phyloP scores from a whole-genome alignment of 23 tunicate species.

The Phallusia fumigata region DNA sequence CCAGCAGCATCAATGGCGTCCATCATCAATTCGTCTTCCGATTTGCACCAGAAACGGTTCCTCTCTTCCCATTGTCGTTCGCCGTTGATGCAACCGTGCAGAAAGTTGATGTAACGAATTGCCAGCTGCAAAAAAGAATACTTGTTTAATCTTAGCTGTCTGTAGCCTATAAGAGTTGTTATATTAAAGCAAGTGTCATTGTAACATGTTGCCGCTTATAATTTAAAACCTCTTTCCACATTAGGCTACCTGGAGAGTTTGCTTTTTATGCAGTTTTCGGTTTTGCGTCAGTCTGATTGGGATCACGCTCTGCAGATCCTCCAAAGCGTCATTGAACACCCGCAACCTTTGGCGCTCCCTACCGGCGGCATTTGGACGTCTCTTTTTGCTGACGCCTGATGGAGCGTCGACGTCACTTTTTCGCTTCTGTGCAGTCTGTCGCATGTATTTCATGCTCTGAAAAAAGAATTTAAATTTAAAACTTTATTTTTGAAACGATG shows the following conservation, averaged over 20 bases:
- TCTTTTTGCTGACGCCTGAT: not conserved
- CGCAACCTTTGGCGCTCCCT: conserved; percentile 27
- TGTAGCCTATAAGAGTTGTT: too few species aligned
- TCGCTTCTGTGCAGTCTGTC: not conserved
- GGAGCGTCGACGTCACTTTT: not conserved
- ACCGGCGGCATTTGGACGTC: conserved; percentile 30
- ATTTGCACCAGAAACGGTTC: conserved; percentile 14
- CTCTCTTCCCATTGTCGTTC: conserved; percentile 5
- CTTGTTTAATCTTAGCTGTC: too few species aligned
- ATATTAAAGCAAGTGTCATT: not conserved
- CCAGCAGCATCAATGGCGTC: conserved; percentile 9
- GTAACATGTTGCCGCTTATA: not conserved
- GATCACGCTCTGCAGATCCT: conserved; percentile 33
- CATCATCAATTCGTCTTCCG: conserved; percentile 13
- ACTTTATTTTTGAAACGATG: too few species aligned
- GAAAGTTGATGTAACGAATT: conserved; percentile 19
- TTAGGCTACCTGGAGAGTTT: conserved; percentile 36
- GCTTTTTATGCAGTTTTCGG: conserved; percentile 47
- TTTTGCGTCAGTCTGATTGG: conserved; percentile 44
- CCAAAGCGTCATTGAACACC: conserved; percentile 55
- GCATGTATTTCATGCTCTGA: not conserved
- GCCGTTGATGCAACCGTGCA: conserved; percentile 11
- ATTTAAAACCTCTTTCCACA: not conserved
- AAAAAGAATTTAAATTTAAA: too few species aligned
- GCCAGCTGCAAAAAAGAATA: conserved; percentile 10